Conservation (phyloP, 2,113 vertebrate species). For the Tachysurus vachellii region DNA sequence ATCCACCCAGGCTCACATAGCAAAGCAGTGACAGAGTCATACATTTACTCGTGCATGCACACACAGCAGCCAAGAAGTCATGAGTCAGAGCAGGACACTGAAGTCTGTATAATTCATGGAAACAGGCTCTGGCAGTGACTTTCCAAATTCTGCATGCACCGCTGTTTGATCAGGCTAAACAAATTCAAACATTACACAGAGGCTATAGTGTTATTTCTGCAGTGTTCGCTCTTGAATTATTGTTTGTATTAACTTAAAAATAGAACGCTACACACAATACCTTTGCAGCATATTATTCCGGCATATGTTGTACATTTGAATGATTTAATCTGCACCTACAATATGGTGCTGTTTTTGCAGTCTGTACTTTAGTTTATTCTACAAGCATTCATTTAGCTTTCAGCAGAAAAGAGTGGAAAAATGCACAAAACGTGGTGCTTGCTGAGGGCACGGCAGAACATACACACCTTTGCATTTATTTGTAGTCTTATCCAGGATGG, state of each 20-base stretch:
- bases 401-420: not conserved
- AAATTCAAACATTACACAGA: constrained; percentile 30
- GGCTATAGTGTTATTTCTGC: not conserved
- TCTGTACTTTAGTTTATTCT: not conserved
- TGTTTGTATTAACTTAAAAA: not conserved
- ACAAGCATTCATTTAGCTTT: not conserved
- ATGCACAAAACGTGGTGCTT: not conserved
- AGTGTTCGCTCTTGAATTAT: not conserved
- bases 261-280: not conserved
- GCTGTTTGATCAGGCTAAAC: not conserved
- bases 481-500: constrained; percentile 98
- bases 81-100: constrained; percentile 26
- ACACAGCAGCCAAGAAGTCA: constrained; percentile 34
- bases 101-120: constrained; percentile 38
- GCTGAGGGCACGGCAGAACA: not conserved
- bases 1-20: constrained; percentile 54
- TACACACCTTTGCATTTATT: constrained; percentile 98
- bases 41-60: constrained; percentile 10
- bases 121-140: not conserved
- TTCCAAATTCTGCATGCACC: not conserved
- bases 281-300: not conserved
- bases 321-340: too few species aligned
- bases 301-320: not conserved
- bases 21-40: constrained; percentile 54
- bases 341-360: not conserved